Percentiles rank a stretch among this genome's conserved stretches.
phyloP scores from a whole-genome alignment of 2,797 vertebrate genomes.

The Myiothlypis chrysogaster region DNA sequence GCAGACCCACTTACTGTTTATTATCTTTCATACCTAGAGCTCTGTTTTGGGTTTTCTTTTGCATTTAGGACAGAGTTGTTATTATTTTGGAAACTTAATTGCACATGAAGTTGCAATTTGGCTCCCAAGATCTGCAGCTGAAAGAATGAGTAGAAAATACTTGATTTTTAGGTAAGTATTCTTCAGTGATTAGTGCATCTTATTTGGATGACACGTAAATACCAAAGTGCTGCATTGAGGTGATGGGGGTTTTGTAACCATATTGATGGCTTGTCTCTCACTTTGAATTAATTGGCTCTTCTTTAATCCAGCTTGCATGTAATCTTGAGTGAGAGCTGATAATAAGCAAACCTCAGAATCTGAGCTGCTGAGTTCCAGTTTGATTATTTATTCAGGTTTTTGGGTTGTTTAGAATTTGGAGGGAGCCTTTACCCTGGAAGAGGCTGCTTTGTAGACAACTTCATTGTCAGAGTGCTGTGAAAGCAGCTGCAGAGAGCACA shows the following conservation, averaged over 20 bases:
- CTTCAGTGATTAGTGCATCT: background rate
- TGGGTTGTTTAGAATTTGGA: background rate
- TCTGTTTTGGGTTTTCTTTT: background rate
- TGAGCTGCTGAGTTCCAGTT: background rate
- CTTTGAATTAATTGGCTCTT: background rate
- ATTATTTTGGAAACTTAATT: background rate
- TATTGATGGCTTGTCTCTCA: background rate
- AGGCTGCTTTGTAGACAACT: background rate
- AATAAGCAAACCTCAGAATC: background rate
- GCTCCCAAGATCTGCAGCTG: background rate
- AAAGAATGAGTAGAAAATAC: background rate
- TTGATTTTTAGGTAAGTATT: background rate
- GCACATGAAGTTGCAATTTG: background rate
- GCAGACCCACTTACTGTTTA: background rate
- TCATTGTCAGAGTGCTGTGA: background rate
- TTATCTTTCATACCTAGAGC: background rate
- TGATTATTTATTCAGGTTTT: background rate
- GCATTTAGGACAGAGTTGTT: background rate
- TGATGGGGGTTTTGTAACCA: background rate
- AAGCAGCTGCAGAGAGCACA: background rate
- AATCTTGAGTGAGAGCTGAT: background rate
- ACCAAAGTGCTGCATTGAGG: background rate
- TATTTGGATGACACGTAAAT: accelerated
- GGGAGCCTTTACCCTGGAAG: background rate
- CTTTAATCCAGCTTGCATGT: background rate